These are phyloP conservation scores for Nowickia ferox DNA, from an alignment of 2,888 invertebrate species.

Conservation along the genomic window DNA sequence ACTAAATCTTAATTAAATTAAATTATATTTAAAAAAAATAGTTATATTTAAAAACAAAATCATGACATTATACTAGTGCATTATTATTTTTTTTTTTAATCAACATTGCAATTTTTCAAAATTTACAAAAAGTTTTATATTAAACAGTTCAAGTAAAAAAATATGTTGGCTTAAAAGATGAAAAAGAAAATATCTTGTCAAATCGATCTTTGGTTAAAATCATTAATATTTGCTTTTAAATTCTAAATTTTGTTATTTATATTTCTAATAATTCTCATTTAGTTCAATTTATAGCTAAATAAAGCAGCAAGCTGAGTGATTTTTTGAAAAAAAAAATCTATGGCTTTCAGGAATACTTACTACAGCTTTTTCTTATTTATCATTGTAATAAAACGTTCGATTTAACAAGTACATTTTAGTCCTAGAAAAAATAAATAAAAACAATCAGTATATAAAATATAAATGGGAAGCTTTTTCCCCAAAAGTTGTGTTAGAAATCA, in stretches of 20 bases:
- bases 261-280: slow-evolving; percentile 43
- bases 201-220: neutral
- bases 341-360: slow-evolving; percentile 60
- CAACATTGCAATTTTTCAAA: no score
- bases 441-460: slow-evolving; percentile 43
- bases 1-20: slow-evolving; percentile 3
- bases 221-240: slow-evolving; percentile 19
- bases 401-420: slow-evolving; percentile 64
- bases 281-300: slow-evolving; percentile 42
- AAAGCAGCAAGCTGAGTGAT: slow-evolving; percentile 33
- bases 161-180: neutral
- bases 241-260: neutral
- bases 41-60: slow-evolving; percentile 6
- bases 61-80: slow-evolving; percentile 11
- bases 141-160: neutral
- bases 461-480: neutral
- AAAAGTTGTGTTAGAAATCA: slow-evolving; percentile 3
- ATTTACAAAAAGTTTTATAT: neutral
- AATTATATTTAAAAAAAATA: slow-evolving; percentile 16
- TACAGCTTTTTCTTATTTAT: slow-evolving; percentile 19
- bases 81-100: neutral
- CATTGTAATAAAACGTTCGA: slow-evolving; percentile 38
- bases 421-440: slow-evolving; percentile 53
- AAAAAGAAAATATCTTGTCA: neutral
- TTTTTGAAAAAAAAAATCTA: slow-evolving; percentile 11